Base-by-base conservation (phyloP, 2,113 vertebrate genomes). In the Sinocyclocheilus grahami region DNA sequence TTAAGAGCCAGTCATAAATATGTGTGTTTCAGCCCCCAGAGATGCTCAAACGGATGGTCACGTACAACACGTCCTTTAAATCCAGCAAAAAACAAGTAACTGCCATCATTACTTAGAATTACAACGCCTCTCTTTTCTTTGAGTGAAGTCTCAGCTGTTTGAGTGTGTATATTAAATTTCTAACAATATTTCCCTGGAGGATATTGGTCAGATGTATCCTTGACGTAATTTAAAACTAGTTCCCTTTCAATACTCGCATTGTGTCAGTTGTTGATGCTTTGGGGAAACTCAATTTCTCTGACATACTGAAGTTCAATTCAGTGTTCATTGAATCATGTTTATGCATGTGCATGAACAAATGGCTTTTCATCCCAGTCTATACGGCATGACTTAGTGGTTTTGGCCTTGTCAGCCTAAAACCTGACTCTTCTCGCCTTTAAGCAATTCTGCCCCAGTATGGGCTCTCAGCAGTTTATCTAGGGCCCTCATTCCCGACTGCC, bases 41-140 rank as follows among this genome's bases (percentile, higher is more conserved):
- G 95, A 99, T 99, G 97, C 93, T 99, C 92, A 99, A 99, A 94
- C 95, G 97, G 93, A 99, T 99, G 98, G 98, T 99, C 93, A 96
- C 98, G 90, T 99, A 97, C 95, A 98, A 99, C 96, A 96, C 96
- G 10, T 96, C 97, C n/a, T 98, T 99, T 95, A 96, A 95, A 95
- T 94, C 96, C 92, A 93, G 90, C 93, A 96, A 95, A 93, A 95
- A 93, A 94, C 96, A 97, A 97, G 97, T 98, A 95, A 95, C 87
- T 75, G 85, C 69, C 53, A 33, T n/a, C 24, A 39, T 24, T 83
- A 18, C 42, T 58, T 58, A 72, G 46, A 4, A 5, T 78, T 65
- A 79, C 12, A 24, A 16, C 24, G 69, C 87, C 63, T 39, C 24
- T 51, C 48, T 48, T 48, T 30, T 58, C 65, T 51, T 33, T 78